A percentile compares a stretch with the other conserved stretches of the same genome.
Conservation (phyloP, 2,797 vertebrate genomes). For the Furcifer pardalis region DNA sequence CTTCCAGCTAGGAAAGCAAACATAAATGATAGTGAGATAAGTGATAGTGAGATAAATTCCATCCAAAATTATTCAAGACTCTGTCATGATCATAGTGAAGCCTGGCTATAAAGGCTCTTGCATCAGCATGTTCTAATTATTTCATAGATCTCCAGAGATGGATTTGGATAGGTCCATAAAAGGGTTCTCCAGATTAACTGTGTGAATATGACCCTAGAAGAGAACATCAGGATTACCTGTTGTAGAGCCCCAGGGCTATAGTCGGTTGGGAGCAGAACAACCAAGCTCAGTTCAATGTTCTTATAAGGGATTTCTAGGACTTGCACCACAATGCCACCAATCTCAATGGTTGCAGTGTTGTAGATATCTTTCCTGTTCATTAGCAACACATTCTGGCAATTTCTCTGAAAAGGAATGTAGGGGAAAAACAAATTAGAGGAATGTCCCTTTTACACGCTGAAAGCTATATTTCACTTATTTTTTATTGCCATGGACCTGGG, state of each 20-base stretch:
- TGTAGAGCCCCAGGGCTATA: not conserved
- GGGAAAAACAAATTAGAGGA: not conserved
- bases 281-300: slow-evolving; percentile 52
- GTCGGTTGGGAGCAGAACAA: slow-evolving; percentile 52
- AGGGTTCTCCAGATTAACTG: not conserved
- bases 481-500: not conserved
- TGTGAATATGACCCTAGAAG: not conserved
- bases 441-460: too few relatives aligned
- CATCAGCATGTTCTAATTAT: too few relatives aligned
- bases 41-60: not conserved
- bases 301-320: slow-evolving; percentile 62
- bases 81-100: too few relatives aligned
- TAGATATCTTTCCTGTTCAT: slow-evolving; percentile 61
- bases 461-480: too few relatives aligned
- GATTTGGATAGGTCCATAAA: not conserved
- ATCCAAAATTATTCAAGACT: not conserved
- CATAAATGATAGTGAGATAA: too few relatives aligned
- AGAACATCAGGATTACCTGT: not conserved
- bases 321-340: slow-evolving; percentile 32
- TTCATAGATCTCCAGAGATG: too few relatives aligned
- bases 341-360: slow-evolving; percentile 35
- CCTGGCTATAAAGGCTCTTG: too few relatives aligned
- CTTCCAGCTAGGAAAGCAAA: slow-evolving; percentile 18
- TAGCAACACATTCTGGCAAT: slow-evolving; percentile 62
- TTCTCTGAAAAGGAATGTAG: slow-evolving; percentile 43